These are phyloP conservation scores for Odobenus rosmarus DNA, from an alignment of 2,113 vertebrate genomes.

Conservation along the genomic window DNA sequence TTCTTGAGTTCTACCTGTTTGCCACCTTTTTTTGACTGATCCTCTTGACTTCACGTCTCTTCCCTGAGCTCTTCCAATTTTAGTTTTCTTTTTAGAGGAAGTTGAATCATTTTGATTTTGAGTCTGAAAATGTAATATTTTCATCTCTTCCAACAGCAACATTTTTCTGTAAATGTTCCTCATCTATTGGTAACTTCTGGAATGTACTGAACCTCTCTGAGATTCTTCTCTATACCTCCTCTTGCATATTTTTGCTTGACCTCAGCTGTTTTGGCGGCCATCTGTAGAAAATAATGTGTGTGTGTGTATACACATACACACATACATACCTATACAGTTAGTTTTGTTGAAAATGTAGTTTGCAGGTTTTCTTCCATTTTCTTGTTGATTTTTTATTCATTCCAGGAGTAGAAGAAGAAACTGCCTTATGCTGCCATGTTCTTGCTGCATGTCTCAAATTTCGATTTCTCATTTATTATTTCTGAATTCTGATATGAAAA, in stretches of 20 bases:
- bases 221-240: not conserved
- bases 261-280: not conserved
- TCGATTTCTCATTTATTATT: not conserved
- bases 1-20: not conserved
- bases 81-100: not conserved
- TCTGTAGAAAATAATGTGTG: not conserved
- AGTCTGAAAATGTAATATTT: not conserved
- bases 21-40: not conserved
- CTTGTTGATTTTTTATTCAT: not conserved
- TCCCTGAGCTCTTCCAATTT: not conserved
- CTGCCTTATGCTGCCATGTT: not conserved
- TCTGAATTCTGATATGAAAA: not conserved
- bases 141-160: not conserved
- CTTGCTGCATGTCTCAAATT: not conserved
- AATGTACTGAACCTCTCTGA: not conserved
- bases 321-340: not conserved
- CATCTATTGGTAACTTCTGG: not conserved
- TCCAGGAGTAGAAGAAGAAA: not conserved
- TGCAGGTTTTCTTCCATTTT: not conserved
- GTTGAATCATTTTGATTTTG: conserved; percentile 3
- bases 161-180: not conserved
- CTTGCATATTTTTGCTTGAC: not conserved
- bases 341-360: conserved; percentile 15
- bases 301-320: not conserved
- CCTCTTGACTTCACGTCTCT: not conserved